phyloP scores from a whole-genome alignment of 2,888 invertebrate genomes.

The Neocrepidodera transversa region DNA sequence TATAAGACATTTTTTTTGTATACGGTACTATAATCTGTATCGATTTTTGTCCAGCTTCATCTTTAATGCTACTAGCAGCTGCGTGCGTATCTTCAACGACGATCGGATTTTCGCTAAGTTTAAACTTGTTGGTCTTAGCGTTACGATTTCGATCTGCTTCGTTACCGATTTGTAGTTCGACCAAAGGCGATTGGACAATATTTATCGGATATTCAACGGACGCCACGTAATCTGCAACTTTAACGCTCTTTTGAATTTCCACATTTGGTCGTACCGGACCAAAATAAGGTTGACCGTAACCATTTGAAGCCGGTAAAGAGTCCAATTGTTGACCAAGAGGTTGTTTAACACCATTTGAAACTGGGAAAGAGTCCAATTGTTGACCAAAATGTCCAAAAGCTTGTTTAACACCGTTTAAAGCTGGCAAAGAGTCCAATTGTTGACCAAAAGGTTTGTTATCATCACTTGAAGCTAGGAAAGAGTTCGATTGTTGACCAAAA shows the following conservation, averaged over 20 bases:
- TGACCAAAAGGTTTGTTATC: too few species aligned
- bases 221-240: slow-evolving; percentile 72
- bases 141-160: too few species aligned
- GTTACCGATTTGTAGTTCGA: slow-evolving; percentile 64
- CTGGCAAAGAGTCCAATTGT: too few species aligned
- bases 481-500: too few species aligned
- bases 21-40: slow-evolving; percentile 85
- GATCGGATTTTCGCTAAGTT: slow-evolving; percentile 57
- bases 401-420: too few species aligned
- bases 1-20: slow-evolving; percentile 63
- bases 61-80: slow-evolving; percentile 56
- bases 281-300: too few species aligned
- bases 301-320: too few species aligned
- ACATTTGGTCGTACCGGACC: too few species aligned
- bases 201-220: slow-evolving; percentile 77
- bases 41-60: slow-evolving; percentile 64
- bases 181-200: slow-evolving; percentile 73
- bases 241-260: slow-evolving; percentile 70
- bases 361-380: too few species aligned
- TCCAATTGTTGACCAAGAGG: too few species aligned
- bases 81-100: slow-evolving; percentile 64
- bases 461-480: neutral
- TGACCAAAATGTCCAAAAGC: too few species aligned
- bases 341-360: too few species aligned
- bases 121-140: slow-evolving; percentile 28